phyloP scores from a whole-genome alignment of 2,888 invertebrate genomes.

The Amitus sp. region DNA sequence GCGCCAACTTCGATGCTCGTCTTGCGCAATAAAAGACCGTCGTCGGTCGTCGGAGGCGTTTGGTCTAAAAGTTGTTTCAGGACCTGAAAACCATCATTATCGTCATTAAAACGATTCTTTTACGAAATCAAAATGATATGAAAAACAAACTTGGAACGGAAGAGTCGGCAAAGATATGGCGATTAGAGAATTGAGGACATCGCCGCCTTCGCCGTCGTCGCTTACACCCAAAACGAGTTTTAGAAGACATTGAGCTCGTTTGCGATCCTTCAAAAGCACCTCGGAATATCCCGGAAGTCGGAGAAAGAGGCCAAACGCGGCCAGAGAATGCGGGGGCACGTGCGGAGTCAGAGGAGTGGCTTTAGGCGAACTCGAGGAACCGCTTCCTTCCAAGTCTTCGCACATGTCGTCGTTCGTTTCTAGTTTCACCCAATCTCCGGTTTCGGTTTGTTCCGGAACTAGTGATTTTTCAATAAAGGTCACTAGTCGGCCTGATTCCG shows the following conservation, averaged over 20 bases:
- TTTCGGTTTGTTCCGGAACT: slow-evolving; percentile 67
- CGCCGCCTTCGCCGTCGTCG: slow-evolving; percentile 90
- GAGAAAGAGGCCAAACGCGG: slow-evolving; percentile 89
- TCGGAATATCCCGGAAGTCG: slow-evolving; percentile 92
- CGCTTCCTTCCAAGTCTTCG: slow-evolving; percentile 72
- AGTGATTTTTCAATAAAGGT: slow-evolving; percentile 71
- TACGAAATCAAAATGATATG: not conserved
- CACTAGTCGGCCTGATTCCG: slow-evolving; percentile 72
- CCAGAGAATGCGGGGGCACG: slow-evolving; percentile 87
- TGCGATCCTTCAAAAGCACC: slow-evolving; percentile 83
- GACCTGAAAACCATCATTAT: slow-evolving; percentile 61
- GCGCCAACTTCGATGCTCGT: slow-evolving; percentile 87
- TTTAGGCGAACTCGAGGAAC: slow-evolving; percentile 64
- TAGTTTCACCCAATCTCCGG: slow-evolving; percentile 72
- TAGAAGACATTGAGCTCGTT: slow-evolving; percentile 86
- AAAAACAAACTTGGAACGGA: slow-evolving; percentile 73
- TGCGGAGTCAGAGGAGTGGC: slow-evolving; percentile 69
- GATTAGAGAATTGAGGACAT: slow-evolving; percentile 77
- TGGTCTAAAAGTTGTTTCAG: slow-evolving; percentile 81
- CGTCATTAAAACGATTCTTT: not conserved
- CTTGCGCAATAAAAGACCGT: slow-evolving; percentile 78
- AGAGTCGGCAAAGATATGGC: slow-evolving; percentile 77
- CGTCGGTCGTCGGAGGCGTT: slow-evolving; percentile 79
- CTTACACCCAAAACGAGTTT: slow-evolving; percentile 89
- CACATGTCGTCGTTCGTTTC: slow-evolving; percentile 72